Conservation (phyloP, 2,113 vertebrate species). For the Varanus salvator region DNA sequence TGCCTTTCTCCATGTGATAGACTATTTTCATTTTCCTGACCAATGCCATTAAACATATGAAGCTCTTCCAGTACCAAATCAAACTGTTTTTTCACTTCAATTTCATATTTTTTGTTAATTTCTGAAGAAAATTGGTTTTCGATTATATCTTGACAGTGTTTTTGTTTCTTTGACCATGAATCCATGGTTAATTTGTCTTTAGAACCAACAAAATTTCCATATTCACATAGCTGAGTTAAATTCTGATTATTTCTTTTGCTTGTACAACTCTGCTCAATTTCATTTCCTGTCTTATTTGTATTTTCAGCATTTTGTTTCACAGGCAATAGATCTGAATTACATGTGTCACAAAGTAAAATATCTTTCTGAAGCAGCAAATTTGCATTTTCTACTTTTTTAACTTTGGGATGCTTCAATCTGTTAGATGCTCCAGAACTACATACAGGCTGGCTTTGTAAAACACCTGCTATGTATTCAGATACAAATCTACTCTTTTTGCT, state of each 20-base stretch:
- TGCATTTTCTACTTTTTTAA: background rate
- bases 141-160: conserved; percentile 62
- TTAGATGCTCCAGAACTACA: background rate
- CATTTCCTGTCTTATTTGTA: conserved; percentile 54
- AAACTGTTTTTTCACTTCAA: conserved; percentile 84
- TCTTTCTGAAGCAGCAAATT: background rate
- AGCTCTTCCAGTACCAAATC: conserved; percentile 86
- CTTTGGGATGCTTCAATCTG: background rate
- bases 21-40: conserved; percentile 70
- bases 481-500: conserved; percentile 20
- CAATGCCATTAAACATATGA: conserved; percentile 83
- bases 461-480: conserved; percentile 20
- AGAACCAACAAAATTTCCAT: conserved; percentile 56
- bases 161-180: conserved; percentile 64
- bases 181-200: conserved; percentile 66
- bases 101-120: conserved; percentile 61
- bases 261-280: conserved; percentile 53
- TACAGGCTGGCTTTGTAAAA: rapidly evolving
- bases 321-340: conserved; percentile 36
- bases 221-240: conserved; percentile 70
- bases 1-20: conserved; percentile 61
- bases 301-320: conserved; percentile 51
- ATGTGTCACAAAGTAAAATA: background rate
- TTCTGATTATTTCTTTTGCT: conserved; percentile 61
- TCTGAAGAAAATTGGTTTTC: conserved; percentile 70